These are phyloP conservation scores for Sciurus carolinensis DNA, from an alignment of 2,797 vertebrate species.

Conservation along the genomic window DNA sequence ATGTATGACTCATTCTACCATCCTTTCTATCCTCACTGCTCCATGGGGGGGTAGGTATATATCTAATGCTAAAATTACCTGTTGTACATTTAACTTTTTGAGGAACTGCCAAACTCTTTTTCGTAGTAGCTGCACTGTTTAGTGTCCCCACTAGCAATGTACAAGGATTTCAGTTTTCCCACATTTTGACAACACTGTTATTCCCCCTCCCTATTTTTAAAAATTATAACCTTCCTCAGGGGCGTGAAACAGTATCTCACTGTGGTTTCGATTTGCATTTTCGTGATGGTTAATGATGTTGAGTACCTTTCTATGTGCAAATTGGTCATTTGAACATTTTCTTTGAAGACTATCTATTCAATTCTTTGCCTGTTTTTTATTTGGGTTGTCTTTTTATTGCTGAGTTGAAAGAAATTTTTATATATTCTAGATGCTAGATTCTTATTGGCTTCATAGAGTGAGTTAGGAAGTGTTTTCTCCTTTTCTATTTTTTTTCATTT, in stretches of 20 bases:
- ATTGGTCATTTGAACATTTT: constrained; percentile 24
- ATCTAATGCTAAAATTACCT: neutral
- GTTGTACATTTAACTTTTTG: neutral
- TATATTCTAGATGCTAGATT: neutral
- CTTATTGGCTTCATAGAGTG: neutral
- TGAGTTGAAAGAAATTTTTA: constrained; percentile 11
- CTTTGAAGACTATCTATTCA: neutral
- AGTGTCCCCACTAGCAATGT: neutral
- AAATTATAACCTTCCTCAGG: neutral
- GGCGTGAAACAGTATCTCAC: neutral
- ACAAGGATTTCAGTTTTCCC: neutral
- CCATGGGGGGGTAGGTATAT: too few relatives aligned
- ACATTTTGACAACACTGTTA: neutral
- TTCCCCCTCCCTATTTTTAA: too few relatives aligned
- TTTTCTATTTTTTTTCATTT: neutral
- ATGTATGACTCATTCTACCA: too few relatives aligned
- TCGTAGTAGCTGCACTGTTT: neutral
- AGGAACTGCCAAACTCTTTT: neutral
- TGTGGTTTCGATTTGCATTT: constrained; percentile 5
- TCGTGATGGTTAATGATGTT: neutral
- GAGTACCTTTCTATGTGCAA: neutral
- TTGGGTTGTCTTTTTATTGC: constrained; percentile 11
- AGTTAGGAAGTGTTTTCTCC: neutral
- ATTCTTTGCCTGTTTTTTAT: neutral
- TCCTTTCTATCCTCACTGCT: too few relatives aligned